Conservation (phyloP, 2,113 vertebrate species). For the Ciconia maguari region DNA sequence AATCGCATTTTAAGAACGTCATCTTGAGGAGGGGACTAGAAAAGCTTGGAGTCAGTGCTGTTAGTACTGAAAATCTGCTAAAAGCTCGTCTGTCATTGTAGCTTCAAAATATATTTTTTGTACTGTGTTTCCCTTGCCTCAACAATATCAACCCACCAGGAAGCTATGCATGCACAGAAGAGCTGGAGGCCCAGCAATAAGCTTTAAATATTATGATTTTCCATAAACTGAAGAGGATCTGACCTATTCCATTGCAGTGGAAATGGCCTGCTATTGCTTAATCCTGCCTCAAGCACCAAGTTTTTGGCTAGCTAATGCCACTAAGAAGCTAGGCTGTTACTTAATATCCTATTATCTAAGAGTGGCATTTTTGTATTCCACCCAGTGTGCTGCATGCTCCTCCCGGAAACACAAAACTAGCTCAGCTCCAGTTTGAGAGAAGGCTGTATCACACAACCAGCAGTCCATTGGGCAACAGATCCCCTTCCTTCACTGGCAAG, state of each 20-base stretch:
- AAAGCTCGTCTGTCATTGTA: background rate
- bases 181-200: background rate
- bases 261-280: background rate
- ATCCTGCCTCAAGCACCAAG: background rate
- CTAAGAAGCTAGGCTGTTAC: background rate
- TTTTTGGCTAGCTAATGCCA: background rate
- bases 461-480: background rate
- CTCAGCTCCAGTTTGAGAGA: background rate
- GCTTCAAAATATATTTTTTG: background rate
- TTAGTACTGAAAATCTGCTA: background rate
- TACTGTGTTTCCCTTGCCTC: background rate
- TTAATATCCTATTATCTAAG: background rate
- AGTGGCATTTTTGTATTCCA: background rate
- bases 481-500: background rate
- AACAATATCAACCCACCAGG: background rate
- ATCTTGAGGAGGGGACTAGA: background rate
- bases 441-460: background rate
- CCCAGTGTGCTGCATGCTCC: background rate
- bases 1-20: background rate
- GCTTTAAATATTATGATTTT: background rate
- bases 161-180: background rate
- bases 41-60: background rate
- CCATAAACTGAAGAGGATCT: background rate
- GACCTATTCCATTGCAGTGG: background rate
- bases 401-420: background rate